phyloP scores from a whole-genome alignment of 2,113 vertebrate genomes.

The Hippolais icterina region DNA sequence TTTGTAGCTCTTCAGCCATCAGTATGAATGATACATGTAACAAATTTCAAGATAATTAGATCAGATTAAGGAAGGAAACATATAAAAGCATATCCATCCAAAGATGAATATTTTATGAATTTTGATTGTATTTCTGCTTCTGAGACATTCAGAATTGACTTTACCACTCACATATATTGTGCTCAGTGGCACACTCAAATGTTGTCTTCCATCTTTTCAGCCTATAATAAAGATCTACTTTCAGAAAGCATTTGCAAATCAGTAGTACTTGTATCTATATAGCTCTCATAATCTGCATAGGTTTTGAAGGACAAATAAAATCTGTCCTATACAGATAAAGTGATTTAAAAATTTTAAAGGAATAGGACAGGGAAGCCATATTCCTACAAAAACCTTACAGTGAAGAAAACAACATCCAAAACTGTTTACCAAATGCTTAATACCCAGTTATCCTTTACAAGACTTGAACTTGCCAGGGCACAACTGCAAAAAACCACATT shows the following conservation, averaged over 20 bases:
- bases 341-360: not conserved
- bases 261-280: not conserved
- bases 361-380: not conserved
- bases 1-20: not conserved
- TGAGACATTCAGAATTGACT: not conserved
- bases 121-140: not conserved
- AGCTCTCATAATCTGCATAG: not conserved
- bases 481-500: not conserved
- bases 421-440: not conserved
- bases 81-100: not conserved
- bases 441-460: not conserved
- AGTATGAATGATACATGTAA: not conserved
- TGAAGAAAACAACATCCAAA: not conserved
- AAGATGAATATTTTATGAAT: not conserved
- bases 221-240: not conserved
- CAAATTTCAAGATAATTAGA: not conserved
- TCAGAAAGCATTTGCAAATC: not conserved
- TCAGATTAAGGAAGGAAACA: not conserved
- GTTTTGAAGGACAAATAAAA: not conserved
- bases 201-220: not conserved
- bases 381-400: not conserved
- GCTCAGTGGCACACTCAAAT: not conserved
- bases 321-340: not conserved
- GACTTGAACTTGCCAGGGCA: not conserved
- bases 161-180: not conserved